Evolutionary conservation across 2,113 vertebrate genomes (phyloP), one percentile per base, ranked within the genome.

Genomic region (Castor canadensis): DNA sequence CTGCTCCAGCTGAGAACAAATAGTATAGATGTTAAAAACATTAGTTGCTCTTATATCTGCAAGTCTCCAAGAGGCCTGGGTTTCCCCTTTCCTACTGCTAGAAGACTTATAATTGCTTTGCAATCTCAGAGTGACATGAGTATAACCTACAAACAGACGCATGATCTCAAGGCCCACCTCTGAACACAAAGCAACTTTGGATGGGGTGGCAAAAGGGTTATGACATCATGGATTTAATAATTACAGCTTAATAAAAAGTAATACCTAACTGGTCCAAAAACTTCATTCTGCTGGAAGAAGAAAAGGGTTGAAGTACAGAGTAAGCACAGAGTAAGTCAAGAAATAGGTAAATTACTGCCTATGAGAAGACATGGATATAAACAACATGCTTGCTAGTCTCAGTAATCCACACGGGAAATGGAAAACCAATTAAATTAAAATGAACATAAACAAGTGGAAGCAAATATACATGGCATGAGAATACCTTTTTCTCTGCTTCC

Each of bases 401-500:
- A 91, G 69, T 38, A 89, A 66, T 76, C 90, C 72, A 87, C 32
- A 93, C 52, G 71, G 56, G 56, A 89, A 96, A 95, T 95, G 82
- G 93, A 91, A 89, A 93, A 79, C 15, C 71, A 93, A 69, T 79
- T 81, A 71, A 94, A 94, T 66, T 85, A 95, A 94, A 96, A 89
- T 92, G 73, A 89, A 95, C 40, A 93, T 76, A 79, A 95, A 84
- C 62, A 80, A 75, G 75, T 83, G 60, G 81, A 96, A 96, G 80
- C 80, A 72, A 93, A 86, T 89, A 43, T 1, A 85, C 40, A 95
- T 52, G 35, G 47, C 64, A 89, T 15, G 24, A 64, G 58, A 71
- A 80, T 54, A 79, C 32, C 56, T 69, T 56, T 87, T 87, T 76
- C 90, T 95, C 93, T 93, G 97, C 95, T 96, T 97, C 94, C 94